phyloP scores from a whole-genome alignment of 2,113 vertebrate genomes.

The Nerophis ophidion region DNA sequence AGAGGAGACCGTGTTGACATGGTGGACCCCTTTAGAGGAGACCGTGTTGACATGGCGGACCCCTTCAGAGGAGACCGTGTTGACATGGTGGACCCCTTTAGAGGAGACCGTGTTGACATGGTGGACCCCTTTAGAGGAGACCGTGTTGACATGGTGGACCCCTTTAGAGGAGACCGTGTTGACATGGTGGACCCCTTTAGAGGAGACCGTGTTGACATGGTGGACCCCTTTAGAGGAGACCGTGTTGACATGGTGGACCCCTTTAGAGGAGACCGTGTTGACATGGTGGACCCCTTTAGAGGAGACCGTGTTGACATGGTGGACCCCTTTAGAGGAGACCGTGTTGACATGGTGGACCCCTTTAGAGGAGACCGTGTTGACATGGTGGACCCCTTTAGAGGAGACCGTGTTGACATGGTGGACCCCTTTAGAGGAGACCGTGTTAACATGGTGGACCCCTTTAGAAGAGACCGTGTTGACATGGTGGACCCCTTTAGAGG shows the following conservation, averaged over 20 bases:
- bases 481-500: conserved; percentile 4
- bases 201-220: conserved; percentile 16
- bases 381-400: conserved; percentile 4
- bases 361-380: conserved; percentile 13
- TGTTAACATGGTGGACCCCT: no score
- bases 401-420: conserved; percentile 17
- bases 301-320: conserved; percentile 16
- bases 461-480: conserved; percentile 13
- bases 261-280: conserved; percentile 15
- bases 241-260: no score
- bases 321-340: conserved; percentile 34
- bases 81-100: conserved; percentile 4
- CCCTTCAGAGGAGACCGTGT: conserved; percentile 17
- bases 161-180: conserved; percentile 16
- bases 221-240: conserved; percentile 29
- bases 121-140: conserved; percentile 27
- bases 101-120: conserved; percentile 16
- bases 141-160: no score
- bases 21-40: conserved; percentile 28
- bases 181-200: conserved; percentile 4
- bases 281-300: conserved; percentile 4
- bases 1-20: conserved; percentile 13
- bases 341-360: no score
- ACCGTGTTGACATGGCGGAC: no score
- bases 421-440: conserved; percentile 39